These are phyloP conservation scores for Diogma glabrata DNA, from an alignment of 2,888 invertebrate genomes.

Conservation along the genomic window DNA sequence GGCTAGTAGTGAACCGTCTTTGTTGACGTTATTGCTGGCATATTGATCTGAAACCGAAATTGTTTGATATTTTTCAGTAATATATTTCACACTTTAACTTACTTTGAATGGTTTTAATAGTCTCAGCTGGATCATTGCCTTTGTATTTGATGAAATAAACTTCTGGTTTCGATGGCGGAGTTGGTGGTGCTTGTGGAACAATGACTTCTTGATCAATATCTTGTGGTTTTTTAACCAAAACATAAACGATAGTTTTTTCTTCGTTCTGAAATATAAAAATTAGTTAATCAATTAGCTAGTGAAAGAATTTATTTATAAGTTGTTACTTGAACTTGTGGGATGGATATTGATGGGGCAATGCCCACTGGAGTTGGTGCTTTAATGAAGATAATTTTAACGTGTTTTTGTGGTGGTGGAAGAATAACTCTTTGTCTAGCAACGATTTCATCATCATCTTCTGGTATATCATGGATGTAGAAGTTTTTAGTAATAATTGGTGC, in stretches of 20 bases:
- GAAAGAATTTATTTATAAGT: no score
- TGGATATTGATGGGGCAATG: conserved; percentile 4
- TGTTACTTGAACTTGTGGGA: no score
- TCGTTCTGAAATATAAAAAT: no score
- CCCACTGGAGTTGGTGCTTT: conserved; percentile 26
- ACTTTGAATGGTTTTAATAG: conserved; percentile 5
- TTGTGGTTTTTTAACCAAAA: conserved; percentile 33
- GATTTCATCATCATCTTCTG: conserved; percentile 28
- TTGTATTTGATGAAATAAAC: conserved; percentile 9
- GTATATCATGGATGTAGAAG: conserved; percentile 34
- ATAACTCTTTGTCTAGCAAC: conserved; percentile 21
- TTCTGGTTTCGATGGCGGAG: conserved; percentile 27
- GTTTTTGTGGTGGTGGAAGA: conserved; percentile 27
- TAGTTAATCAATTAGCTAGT: no score
- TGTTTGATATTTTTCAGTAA: background rate
- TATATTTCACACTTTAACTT: background rate
- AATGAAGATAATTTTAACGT: conserved; percentile 35
- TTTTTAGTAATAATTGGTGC: conserved; percentile 30
- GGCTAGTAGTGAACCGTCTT: no score
- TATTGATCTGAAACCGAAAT: conserved; percentile 1
- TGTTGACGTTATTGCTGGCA: no score
- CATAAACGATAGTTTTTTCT: conserved; percentile 36
- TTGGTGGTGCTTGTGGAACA: conserved; percentile 28
- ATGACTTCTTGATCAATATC: conserved; percentile 29
- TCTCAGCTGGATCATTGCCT: conserved; percentile 5